Evolutionary conservation across 1,140 invertebrate species (phyloP).

Genomic region (Oryzaephilus surinamensis): DNA sequence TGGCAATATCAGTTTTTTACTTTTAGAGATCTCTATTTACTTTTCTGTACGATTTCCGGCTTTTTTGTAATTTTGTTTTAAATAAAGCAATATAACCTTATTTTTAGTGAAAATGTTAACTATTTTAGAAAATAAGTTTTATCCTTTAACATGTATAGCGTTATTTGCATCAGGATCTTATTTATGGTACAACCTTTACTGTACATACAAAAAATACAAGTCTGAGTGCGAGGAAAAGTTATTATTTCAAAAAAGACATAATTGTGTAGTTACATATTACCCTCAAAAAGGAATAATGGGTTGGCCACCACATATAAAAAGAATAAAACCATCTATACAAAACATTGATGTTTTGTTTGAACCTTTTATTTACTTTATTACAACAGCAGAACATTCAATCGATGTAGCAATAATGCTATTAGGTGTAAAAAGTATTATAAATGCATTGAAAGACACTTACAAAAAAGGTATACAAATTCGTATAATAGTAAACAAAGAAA

Average conservation of each 20-base stretch:
- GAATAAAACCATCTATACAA: constrained; percentile 6
- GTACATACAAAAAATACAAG: constrained; percentile 7
- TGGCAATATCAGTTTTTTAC: too few species aligned
- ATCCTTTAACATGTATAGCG: constrained; percentile 4
- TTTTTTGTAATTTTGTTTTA: too few species aligned
- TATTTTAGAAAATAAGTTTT: too few species aligned
- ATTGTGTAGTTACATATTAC: constrained; percentile 17
- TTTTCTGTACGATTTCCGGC: too few species aligned
- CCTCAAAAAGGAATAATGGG: constrained; percentile 10
- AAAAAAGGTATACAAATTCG: constrained; percentile 14
- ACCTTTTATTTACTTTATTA: constrained; percentile 18
- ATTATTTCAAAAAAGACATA: constrained; percentile 15
- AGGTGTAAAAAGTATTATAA: constrained; percentile 6
- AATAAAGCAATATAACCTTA: too few species aligned
- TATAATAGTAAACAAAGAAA: constrained; percentile 10
- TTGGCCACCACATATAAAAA: constrained; percentile 13
- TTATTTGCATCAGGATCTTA: constrained; percentile 5
- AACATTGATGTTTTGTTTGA: constrained; percentile 13
- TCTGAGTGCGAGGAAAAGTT: constrained; percentile 9
- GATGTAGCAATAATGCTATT: constrained; percentile 15
- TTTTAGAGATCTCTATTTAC: too few species aligned
- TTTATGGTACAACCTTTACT: constrained; percentile 12
- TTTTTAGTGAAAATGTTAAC: too few species aligned
- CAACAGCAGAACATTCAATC: constrained; percentile 12
- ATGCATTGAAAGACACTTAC: constrained; percentile 11